These are phyloP conservation scores for Morinoia aosen DNA, from an alignment of 2,888 invertebrate genomes.

Conservation along the genomic window DNA sequence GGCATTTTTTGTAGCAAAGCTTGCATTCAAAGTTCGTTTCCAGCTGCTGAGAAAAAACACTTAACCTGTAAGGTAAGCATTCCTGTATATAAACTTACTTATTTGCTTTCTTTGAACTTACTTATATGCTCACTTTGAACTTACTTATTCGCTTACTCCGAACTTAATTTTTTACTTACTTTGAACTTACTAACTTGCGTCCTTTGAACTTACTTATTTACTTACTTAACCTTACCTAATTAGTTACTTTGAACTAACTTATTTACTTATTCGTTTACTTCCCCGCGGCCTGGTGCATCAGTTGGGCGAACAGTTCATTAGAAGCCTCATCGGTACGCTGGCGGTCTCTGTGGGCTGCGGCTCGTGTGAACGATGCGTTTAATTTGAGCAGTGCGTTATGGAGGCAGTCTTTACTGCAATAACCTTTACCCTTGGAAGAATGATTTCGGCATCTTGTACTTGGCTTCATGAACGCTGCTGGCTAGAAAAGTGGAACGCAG, in stretches of 20 bases:
- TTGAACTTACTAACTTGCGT: too few species aligned
- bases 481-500: not conserved
- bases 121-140: too few species aligned
- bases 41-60: too few species aligned
- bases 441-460: not conserved
- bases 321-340: slow-evolving; percentile 21
- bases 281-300: not conserved
- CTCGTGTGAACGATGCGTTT: slow-evolving; percentile 40
- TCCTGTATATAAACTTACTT: too few species aligned
- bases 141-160: too few species aligned
- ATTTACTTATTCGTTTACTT: not conserved
- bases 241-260: not conserved
- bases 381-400: slow-evolving; percentile 40
- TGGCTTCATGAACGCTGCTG: not conserved
- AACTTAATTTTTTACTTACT: too few species aligned
- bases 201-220: too few species aligned
- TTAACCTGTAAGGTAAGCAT: too few species aligned
- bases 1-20: too few species aligned
- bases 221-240: not conserved
- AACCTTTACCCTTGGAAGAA: not conserved
- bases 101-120: too few species aligned
- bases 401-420: slow-evolving; percentile 29
- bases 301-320: not conserved
- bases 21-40: too few species aligned
- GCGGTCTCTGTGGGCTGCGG: not conserved